Percentiles rank a stretch among this genome's conserved stretches.
These are phyloP conservation scores for Troides aeacus DNA, from an alignment of 2,888 invertebrate genomes.

Conservation along the genomic window DNA sequence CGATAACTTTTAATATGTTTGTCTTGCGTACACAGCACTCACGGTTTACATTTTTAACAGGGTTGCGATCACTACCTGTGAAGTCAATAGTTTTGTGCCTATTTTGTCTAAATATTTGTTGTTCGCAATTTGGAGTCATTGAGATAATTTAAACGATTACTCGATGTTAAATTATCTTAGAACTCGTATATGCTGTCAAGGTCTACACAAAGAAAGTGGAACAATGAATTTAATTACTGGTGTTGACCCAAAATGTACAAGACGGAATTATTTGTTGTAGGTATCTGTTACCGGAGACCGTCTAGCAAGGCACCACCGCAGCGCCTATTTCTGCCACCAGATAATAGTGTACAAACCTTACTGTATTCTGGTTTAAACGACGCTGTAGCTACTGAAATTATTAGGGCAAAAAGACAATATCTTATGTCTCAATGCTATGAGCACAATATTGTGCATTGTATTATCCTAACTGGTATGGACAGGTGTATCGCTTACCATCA, in stretches of 20 bases:
- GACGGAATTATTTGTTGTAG: too few relatives aligned
- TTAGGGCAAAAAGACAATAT: too few relatives aligned
- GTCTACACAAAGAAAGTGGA: slow-evolving; percentile 1
- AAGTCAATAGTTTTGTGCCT: neutral
- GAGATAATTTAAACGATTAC: neutral
- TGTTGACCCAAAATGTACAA: neutral
- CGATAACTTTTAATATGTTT: slow-evolving; percentile 34
- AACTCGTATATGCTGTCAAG: neutral
- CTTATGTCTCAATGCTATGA: too few relatives aligned
- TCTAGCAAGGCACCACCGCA: too few relatives aligned
- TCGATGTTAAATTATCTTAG: neutral
- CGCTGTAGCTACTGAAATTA: too few relatives aligned
- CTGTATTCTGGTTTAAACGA: too few relatives aligned
- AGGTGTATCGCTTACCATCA: too few relatives aligned
- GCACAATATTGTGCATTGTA: too few relatives aligned
- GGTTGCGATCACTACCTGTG: slow-evolving; percentile 2
- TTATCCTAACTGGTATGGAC: too few relatives aligned
- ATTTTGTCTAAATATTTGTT: neutral
- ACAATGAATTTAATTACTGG: neutral
- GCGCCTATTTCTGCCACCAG: too few relatives aligned
- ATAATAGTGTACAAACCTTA: too few relatives aligned
- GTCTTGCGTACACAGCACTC: slow-evolving; percentile 25
- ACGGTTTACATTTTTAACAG: slow-evolving; percentile 16
- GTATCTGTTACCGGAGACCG: too few relatives aligned
- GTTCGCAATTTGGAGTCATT: neutral